Evolutionary conservation across 2,888 invertebrate species (phyloP).

Genomic region (Lasioglossum calceatum): DNA sequence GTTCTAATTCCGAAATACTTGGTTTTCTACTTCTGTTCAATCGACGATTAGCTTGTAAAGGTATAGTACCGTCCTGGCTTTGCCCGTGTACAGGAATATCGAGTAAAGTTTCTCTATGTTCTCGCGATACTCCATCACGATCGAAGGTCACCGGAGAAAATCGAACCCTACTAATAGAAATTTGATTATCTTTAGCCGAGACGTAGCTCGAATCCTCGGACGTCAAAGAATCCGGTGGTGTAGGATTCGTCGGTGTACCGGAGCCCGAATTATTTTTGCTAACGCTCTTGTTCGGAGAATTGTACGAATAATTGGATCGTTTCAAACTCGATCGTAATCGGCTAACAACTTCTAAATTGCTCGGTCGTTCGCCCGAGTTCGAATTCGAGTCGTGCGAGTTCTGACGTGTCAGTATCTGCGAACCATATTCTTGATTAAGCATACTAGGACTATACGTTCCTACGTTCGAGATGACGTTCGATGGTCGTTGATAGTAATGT

Average conservation of each 20-base stretch:
- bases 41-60: constrained; percentile 85
- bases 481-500: constrained; percentile 84
- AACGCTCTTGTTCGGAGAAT: constrained; percentile 85
- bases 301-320: constrained; percentile 87
- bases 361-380: constrained; percentile 86
- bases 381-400: constrained; percentile 85
- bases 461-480: constrained; percentile 77
- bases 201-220: constrained; percentile 96
- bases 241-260: constrained; percentile 92
- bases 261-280: constrained; percentile 88
- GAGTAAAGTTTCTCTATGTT: constrained; percentile 84
- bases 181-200: constrained; percentile 92
- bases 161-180: constrained; percentile 80
- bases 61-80: constrained; percentile 86
- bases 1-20: constrained; percentile 85
- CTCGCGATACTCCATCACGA: constrained; percentile 73
- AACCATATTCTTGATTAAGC: constrained; percentile 80
- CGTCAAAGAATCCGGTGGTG: constrained; percentile 93
- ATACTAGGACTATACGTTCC: constrained; percentile 73
- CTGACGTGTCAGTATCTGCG: constrained; percentile 82
- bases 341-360: constrained; percentile 88
- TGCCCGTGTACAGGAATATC: constrained; percentile 87
- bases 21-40: constrained; percentile 84
- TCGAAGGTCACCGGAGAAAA: constrained; percentile 83
- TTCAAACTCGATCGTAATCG: constrained; percentile 92